Percentiles rank a stretch among this genome's conserved stretches.
phyloP scores from a whole-genome alignment of 2,888 invertebrate genomes.

The Mythimna albipuncta region DNA sequence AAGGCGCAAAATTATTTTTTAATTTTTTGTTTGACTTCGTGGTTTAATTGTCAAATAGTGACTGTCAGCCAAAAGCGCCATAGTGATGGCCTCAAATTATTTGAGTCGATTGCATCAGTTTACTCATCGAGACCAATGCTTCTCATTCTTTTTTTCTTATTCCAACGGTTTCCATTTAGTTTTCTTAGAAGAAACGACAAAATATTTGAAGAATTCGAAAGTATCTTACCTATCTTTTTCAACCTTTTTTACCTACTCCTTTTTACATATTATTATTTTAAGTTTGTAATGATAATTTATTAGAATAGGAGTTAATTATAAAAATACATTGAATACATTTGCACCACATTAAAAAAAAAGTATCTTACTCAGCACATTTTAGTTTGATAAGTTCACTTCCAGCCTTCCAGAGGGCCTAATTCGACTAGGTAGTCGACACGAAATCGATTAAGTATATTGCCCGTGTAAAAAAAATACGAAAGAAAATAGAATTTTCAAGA shows the following conservation, averaged over 20 bases:
- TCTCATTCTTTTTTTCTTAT: no score
- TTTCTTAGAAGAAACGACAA: no score
- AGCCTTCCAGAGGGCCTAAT: not conserved
- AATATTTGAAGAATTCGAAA: no score
- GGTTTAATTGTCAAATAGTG: conserved; percentile 30
- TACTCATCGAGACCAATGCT: not conserved
- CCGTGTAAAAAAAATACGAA: not conserved
- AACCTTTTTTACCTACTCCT: no score
- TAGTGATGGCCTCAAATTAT: rapidly evolving
- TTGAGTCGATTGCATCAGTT: conserved; percentile 16
- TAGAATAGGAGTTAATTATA: no score
- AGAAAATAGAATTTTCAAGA: conserved; percentile 58
- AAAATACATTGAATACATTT: no score
- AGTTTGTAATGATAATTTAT: no score
- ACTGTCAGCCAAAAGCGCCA: not conserved
- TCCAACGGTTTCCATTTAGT: not conserved
- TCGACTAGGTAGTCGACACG: not conserved
- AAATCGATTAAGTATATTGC: conserved; percentile 21
- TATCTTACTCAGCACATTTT: no score
- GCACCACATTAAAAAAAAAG: no score
- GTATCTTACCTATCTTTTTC: no score
- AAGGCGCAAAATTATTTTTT: conserved; percentile 59
- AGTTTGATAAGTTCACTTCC: no score
- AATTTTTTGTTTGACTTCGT: conserved; percentile 56
- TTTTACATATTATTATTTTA: no score